phyloP scores from a whole-genome alignment of 2,113 vertebrate species.

The Podarcis cretensis region DNA sequence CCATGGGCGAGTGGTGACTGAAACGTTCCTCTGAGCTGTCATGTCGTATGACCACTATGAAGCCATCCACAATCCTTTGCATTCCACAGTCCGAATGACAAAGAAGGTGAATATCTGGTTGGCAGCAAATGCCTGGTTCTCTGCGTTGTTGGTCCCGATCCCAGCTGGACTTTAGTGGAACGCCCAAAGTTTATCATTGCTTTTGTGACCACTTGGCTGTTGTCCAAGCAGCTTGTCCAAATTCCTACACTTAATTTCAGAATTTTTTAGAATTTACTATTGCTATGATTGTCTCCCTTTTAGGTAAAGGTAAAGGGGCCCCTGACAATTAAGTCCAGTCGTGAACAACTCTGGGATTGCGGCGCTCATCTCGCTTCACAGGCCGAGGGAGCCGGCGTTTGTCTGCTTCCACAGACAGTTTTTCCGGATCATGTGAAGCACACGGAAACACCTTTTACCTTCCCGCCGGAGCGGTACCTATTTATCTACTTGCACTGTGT shows the following conservation, averaged over 20 bases:
- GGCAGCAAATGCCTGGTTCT: conserved; percentile 38
- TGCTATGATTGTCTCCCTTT: background rate
- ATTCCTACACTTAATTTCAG: conserved; percentile 29
- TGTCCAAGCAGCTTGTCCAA: background rate
- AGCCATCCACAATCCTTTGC: conserved; percentile 49
- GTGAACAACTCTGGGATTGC: too few species aligned
- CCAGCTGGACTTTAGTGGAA: background rate
- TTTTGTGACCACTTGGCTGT: conserved; percentile 55
- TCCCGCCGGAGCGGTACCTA: too few species aligned
- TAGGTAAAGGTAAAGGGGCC: too few species aligned
- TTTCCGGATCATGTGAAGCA: too few species aligned
- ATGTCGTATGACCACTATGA: background rate
- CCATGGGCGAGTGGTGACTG: too few species aligned
- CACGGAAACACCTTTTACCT: too few species aligned
- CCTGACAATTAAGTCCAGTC: too few species aligned
- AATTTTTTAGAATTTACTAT: conserved; percentile 58
- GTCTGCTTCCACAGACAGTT: too few species aligned
- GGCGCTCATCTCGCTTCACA: too few species aligned
- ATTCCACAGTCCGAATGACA: conserved; percentile 31
- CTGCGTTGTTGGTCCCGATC: background rate
- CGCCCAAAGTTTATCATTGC: conserved; percentile 19
- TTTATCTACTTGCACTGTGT: too few species aligned
- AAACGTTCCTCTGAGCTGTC: too few species aligned
- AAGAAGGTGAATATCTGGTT: conserved; percentile 32
- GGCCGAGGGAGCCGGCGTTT: too few species aligned